phyloP scores from a whole-genome alignment of 2,113 vertebrate genomes.

The Epinephelus lanceolatus region DNA sequence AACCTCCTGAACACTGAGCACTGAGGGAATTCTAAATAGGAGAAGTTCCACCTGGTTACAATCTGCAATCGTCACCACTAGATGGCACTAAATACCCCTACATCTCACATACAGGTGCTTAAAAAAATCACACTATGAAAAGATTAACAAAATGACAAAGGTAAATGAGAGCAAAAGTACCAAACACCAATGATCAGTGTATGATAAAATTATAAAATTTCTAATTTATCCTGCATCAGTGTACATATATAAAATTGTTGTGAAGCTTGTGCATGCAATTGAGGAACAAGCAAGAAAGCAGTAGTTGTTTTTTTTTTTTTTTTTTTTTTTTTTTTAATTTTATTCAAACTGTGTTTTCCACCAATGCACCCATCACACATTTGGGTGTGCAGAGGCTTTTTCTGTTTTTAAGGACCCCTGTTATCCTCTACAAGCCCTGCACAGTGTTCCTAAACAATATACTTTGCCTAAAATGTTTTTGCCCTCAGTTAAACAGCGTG shows the following conservation, averaged over 20 bases:
- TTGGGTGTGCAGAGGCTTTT: neutral
- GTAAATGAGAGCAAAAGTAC: neutral
- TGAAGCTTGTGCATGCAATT: neutral
- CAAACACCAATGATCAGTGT: neutral
- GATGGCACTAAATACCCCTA: too few relatives aligned
- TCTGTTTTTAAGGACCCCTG: neutral
- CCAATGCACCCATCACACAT: neutral
- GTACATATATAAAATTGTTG: neutral
- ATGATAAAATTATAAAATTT: neutral
- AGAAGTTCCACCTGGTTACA: too few relatives aligned
- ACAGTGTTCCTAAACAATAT: neutral
- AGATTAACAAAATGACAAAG: neutral
- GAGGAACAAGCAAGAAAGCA: too few relatives aligned
- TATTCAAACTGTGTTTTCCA: neutral
- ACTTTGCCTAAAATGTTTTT: neutral
- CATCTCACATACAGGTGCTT: too few relatives aligned
- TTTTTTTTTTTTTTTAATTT: neutral
- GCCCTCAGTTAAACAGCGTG: neutral
- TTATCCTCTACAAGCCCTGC: neutral
- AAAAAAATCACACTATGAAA: neutral
- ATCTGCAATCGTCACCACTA: too few relatives aligned
- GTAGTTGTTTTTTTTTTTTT: neutral
- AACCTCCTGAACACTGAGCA: too few relatives aligned
- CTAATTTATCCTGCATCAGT: too few relatives aligned
- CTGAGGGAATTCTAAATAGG: too few relatives aligned